Base-by-base conservation (phyloP, 2,888 invertebrate genomes). In the Scrobipalpa costella region DNA sequence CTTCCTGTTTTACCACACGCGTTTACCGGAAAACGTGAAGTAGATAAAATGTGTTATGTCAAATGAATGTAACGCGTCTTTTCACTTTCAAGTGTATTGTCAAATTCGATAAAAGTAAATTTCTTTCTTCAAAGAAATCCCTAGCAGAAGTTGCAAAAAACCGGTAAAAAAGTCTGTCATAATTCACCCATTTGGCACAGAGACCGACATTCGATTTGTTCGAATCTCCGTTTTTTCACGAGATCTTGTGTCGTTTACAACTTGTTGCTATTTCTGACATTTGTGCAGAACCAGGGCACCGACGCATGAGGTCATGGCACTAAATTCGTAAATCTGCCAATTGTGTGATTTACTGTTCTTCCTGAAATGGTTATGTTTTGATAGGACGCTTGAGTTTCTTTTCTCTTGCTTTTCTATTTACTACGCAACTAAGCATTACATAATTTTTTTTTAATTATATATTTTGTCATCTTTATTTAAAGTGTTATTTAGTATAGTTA, bases 181-280 rank as follows among this genome's bases (percentile, higher is more conserved):
- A 55, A 34, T 34, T 55, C 55, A 34, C 55, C 55, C 33, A 55
- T 55, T 55, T 55, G 55, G 55, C 55, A 55, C 55, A 33, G 55
- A 11, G 9, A 15, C 55, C 34, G 33, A 55, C 55, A 34, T 52
- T 21, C 19, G 21, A 50, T 19, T 50, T 34, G 27, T 34, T 2
- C 33, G 50, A 33, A 52, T 52, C 21, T 33, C 15, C 9, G 15
- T 27, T 52, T 27, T 27, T 52, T 52, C 27, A 27, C 33, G 34
- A 15, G 13, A n/a, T n/a, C 0, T 17, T 8, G 15, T 15, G 7
- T n/a, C 55, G 33, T 33, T 6, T 33, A n/a, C 15, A 55, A 55
- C 34, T 55, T 55, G 55, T 34, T 55, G 55, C 55, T 55, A 55
- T 55, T 55, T 55, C 7, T 33, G 17, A 34, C 6, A 6, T 49